Base-by-base conservation (phyloP, 2,888 invertebrate species). In the Drosophila peninsularis region DNA sequence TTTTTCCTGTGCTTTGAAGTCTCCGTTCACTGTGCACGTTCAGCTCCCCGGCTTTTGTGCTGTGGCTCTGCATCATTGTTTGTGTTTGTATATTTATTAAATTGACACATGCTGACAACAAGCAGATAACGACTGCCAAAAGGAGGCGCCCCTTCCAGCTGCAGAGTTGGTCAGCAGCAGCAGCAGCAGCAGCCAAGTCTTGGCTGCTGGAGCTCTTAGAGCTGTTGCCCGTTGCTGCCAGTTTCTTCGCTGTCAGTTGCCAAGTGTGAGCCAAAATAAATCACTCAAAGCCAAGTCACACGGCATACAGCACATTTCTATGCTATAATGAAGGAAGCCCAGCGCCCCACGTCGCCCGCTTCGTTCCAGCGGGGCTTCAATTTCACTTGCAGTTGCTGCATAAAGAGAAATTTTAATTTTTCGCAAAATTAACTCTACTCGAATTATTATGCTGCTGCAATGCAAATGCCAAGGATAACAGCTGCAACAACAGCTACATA, bases 21-120 rank as follows among this genome's bases (percentile, higher is more conserved):
- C 60, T 62, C 36, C 27, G 61, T 41, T 21, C 67, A 54, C 71
- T 62, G 64, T 50, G 72, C 50, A 78, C 75, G 71, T 69, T 70
- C 65, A 42, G 50, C 49, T 63, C 30, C 47, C 41, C 42, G 47
- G 52, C 57, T 63, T 42, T 50, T 57, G 57, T 54, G 24, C 9
- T 53, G 32, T n/a, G 68, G 62, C 68, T 62, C 66, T 82, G 71
- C 71, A 81, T 79, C 74, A 81, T 72, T 78, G 73, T 78, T 78
- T 76, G 69, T 81, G 78, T 71, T 75, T 78, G 62, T 81, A 56
- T 52, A 74, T 73, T 80, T 87, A 82, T 87, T 76, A 84, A 85
- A 85, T 86, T 85, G 87, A 85, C 84, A 85, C 87, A 82, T 84
- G 78, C 87, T 85, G 85, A 82, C 87, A 87, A 78, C 73, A 56